A percentile compares a stretch with the other conserved stretches of the same genome.
These are phyloP conservation scores for Aplocera efformata DNA, from an alignment of 2,888 invertebrate genomes.

Conservation along the genomic window DNA sequence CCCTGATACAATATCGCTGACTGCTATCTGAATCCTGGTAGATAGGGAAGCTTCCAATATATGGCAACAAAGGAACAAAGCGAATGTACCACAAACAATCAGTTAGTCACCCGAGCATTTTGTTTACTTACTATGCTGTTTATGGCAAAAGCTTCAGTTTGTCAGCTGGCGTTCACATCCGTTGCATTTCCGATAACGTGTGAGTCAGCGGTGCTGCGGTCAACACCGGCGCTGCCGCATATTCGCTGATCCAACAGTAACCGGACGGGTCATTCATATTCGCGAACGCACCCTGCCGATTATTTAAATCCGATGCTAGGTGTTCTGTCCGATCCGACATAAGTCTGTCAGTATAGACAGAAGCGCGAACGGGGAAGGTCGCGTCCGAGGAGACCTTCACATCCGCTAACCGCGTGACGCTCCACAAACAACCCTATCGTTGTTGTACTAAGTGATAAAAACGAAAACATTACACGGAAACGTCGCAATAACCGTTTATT, in stretches of 20 bases:
- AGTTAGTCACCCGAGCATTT: slow-evolving; percentile 64
- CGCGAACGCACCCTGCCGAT: slow-evolving; percentile 26
- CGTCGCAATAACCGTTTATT: slow-evolving; percentile 23
- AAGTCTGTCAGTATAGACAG: slow-evolving; percentile 46
- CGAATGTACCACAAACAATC: slow-evolving; percentile 48
- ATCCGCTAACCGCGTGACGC: slow-evolving; percentile 43
- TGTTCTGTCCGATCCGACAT: slow-evolving; percentile 32
- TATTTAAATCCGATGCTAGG: slow-evolving; percentile 38
- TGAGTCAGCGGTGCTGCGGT: slow-evolving; percentile 56
- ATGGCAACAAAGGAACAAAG: slow-evolving; percentile 72
- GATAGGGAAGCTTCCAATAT: slow-evolving; percentile 31
- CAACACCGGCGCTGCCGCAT: slow-evolving; percentile 26
- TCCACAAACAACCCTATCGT: slow-evolving; percentile 52
- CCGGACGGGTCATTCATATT: slow-evolving; percentile 50
- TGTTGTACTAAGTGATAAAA: slow-evolving; percentile 50
- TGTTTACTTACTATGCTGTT: slow-evolving; percentile 56
- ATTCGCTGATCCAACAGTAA: slow-evolving; percentile 47
- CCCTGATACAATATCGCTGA: slow-evolving; percentile 34
- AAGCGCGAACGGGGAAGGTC: slow-evolving; percentile 51
- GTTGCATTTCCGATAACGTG: slow-evolving; percentile 68
- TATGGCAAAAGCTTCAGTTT: slow-evolving; percentile 59
- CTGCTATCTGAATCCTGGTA: slow-evolving; percentile 38
- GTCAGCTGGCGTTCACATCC: slow-evolving; percentile 66
- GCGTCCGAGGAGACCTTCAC: slow-evolving; percentile 31
- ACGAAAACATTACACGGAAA: slow-evolving; percentile 57